Evolutionary conservation across 2,888 invertebrate species (phyloP).

Genomic region (Stenichneumon culpator): DNA sequence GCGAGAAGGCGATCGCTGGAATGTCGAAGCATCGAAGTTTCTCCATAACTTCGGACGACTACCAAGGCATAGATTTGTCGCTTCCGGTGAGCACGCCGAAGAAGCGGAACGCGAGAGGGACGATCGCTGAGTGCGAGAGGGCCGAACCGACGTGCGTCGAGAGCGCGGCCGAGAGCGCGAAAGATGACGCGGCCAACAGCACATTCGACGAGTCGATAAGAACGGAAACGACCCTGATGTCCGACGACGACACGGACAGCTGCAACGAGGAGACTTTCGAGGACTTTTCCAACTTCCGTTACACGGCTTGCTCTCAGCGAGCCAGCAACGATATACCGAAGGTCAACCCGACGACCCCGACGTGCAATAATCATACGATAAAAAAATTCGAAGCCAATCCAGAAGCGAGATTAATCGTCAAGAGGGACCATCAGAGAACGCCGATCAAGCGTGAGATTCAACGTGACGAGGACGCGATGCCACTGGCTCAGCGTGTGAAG

Average conservation of each 20-base stretch:
- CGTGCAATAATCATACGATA: not conserved
- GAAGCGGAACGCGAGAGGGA: conserved; percentile 40
- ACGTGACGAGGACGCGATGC: conserved; percentile 41
- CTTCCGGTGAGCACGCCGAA: conserved; percentile 64
- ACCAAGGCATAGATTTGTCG: conserved; percentile 78
- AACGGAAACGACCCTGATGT: conserved; percentile 73
- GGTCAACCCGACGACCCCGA: conserved; percentile 5
- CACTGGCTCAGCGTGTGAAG: conserved; percentile 56
- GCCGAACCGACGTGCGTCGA: not conserved
- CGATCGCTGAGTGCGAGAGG: not conserved
- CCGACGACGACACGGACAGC: conserved; percentile 77
- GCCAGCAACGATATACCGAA: conserved; percentile 1
- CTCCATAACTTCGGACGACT: conserved; percentile 81
- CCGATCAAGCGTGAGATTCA: conserved; percentile 40
- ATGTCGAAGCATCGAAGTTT: conserved; percentile 75
- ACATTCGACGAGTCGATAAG: conserved; percentile 67
- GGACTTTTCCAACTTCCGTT: conserved; percentile 65
- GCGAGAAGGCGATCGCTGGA: conserved; percentile 76
- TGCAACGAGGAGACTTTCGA: conserved; percentile 76
- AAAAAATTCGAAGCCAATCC: conserved; percentile 24
- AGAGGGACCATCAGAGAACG: conserved; percentile 22
- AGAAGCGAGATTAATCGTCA: conserved; percentile 18
- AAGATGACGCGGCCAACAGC: conserved; percentile 37
- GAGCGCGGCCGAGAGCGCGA: not conserved
- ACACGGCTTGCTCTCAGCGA: conserved; percentile 8